Base-by-base conservation (phyloP, 2,797 vertebrate species). In the Siniperca obscura region DNA sequence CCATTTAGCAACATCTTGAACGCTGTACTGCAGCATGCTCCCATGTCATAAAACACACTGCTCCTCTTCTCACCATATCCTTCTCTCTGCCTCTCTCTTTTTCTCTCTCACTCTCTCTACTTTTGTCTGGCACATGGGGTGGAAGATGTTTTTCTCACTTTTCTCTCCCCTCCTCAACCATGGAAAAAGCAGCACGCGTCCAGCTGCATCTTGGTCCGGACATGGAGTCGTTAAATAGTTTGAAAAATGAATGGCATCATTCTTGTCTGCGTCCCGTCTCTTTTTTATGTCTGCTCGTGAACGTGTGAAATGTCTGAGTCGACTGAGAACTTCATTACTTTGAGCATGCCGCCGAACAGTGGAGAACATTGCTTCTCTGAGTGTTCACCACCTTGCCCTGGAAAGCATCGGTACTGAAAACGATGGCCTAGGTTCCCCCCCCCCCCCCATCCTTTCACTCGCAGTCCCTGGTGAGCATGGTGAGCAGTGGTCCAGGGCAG, bases 1-100 rank as follows among this genome's bases (percentile, higher is more conserved):
- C 90, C 89, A 87, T 85, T 95, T 94, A 94, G 90, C 56, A 94
- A 94, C 94, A 95, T 95, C 92, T 95, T 94, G 92, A 95, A 91
- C 69, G 64, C 79, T 90, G 89, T 88, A 90, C 72, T 94, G 87
- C 84, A 91, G 89, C 86, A 83, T 89, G 90, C 93, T 93, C 90
- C 91, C 85, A 84, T 94, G 88, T 94, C 93, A 94, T 94, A 93
- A 95, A 95, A 91, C 86, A 91, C 90, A 92, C 86, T 22, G 59
- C 87, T 88, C 70, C 82, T 85, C 86, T 88, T 89, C 87, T 86
- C 87, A 84, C 75, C 78, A 64, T 72, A 73, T 83, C 65, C 73
- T 48, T 78, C 86, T 79, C 81, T 70, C 46, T 72, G 16, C 74
- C 76, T 76, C 61, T 73, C 67, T 61, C 74, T 81, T 55, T 69